These are phyloP conservation scores for Polietes domitor DNA, from an alignment of 2,888 invertebrate species.

Conservation along the genomic window DNA sequence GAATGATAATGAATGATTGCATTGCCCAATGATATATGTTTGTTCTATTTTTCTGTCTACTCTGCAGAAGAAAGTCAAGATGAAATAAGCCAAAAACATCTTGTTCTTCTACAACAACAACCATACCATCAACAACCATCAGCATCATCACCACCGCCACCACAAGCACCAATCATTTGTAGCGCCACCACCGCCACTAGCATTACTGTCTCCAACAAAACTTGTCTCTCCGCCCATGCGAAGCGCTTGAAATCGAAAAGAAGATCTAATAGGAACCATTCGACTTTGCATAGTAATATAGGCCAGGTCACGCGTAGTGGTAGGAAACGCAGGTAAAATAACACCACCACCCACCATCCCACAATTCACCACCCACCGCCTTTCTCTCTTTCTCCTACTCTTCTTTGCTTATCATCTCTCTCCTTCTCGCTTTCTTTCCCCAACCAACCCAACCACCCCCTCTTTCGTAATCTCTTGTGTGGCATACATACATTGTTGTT, in stretches of 20 bases:
- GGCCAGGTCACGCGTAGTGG: constrained; percentile 60
- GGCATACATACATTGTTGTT: not conserved
- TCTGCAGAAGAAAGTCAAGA: constrained; percentile 62
- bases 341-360: not conserved
- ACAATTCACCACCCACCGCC: not conserved
- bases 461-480: not conserved
- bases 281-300: constrained; percentile 26
- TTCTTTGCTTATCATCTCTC: not conserved
- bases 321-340: constrained; percentile 64
- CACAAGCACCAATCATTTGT: constrained; percentile 9
- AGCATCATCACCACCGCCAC: constrained; percentile 33
- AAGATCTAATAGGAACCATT: constrained; percentile 54
- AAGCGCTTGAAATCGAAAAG: constrained; percentile 50
- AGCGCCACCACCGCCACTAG: constrained; percentile 11
- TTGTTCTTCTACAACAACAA: constrained; percentile 44
- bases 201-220: not conserved
- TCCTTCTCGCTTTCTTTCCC: no score
- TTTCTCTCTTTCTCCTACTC: not conserved
- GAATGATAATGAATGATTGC: constrained; percentile 30
- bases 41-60: constrained; percentile 65
- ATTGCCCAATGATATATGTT: constrained; percentile 58
- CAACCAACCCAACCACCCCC: not conserved
- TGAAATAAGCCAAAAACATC: constrained; percentile 54
- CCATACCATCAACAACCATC: constrained; percentile 35
- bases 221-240: constrained; percentile 17